Percentiles rank a stretch among this genome's conserved stretches.
Conservation (phyloP, 2,888 invertebrate genomes). For the Chrysina gloriosa region DNA sequence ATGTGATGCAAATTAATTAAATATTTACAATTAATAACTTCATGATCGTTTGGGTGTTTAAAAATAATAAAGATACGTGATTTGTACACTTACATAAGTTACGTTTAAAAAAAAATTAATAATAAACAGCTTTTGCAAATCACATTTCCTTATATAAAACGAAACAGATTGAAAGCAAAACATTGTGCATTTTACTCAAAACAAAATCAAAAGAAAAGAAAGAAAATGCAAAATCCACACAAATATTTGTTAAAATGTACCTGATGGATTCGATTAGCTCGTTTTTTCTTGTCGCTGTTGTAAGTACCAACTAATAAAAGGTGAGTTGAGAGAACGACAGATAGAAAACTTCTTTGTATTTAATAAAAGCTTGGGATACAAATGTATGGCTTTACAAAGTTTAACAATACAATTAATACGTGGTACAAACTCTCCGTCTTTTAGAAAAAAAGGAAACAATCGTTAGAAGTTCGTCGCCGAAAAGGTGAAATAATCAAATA, state of each 20-base stretch:
- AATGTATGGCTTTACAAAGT: slow-evolving; percentile 45
- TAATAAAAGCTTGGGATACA: slow-evolving; percentile 42
- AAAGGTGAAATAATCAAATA: slow-evolving; percentile 2
- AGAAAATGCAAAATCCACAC: slow-evolving; percentile 7
- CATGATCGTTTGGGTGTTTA: too few species aligned
- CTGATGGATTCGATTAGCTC: not conserved
- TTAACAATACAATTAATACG: slow-evolving; percentile 43
- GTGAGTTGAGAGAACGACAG: not conserved
- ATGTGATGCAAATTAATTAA: too few species aligned
- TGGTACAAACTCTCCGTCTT: slow-evolving; percentile 44
- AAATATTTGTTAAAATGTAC: slow-evolving; percentile 9
- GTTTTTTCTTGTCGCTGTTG: slow-evolving; percentile 1
- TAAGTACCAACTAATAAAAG: not conserved
- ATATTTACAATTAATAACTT: too few species aligned
- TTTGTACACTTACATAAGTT: too few species aligned
- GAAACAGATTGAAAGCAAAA: slow-evolving; percentile 1
- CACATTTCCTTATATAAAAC: not conserved
- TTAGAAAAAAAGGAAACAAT: slow-evolving; percentile 38
- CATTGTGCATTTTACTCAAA: slow-evolving; percentile 12
- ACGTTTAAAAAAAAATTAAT: too few species aligned
- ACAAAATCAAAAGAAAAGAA: slow-evolving; percentile 2
- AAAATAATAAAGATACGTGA: not conserved
- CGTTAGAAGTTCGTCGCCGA: slow-evolving; percentile 10
- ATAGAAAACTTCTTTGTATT: slow-evolving; percentile 41
- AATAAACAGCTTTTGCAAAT: not conserved